Evolutionary conservation across 2,888 invertebrate species (phyloP).

Genomic region (Torymus tubicola): DNA sequence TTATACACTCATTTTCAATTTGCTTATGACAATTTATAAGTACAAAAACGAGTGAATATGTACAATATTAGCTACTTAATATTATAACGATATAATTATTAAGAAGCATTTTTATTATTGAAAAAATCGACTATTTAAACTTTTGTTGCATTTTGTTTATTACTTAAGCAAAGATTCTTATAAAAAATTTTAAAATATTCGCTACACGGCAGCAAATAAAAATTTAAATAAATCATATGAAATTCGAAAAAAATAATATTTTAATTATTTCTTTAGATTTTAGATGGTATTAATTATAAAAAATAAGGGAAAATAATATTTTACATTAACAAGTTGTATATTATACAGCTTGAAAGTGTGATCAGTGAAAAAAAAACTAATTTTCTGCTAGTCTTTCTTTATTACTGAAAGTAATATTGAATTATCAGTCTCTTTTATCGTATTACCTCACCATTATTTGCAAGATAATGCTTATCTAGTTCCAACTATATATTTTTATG

Average conservation of each 20-base stretch:
- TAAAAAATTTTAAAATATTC: constrained; percentile 35
- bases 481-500: constrained; percentile 20
- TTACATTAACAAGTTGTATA: neutral
- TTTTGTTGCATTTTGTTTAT: too few relatives aligned
- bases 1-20: constrained; percentile 53
- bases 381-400: constrained; percentile 27
- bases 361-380: constrained; percentile 14
- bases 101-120: constrained; percentile 27
- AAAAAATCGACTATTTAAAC: constrained; percentile 20
- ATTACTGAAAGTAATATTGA: constrained; percentile 43
- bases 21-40: constrained; percentile 52
- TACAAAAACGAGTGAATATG: constrained; percentile 56
- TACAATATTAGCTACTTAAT: constrained; percentile 50
- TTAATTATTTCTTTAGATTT: too few relatives aligned
- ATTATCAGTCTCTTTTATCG: constrained; percentile 56
- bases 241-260: constrained; percentile 25
- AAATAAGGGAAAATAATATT: constrained; percentile 19
- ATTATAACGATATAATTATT: constrained; percentile 25
- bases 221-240: constrained; percentile 34
- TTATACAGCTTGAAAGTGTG: constrained; percentile 14
- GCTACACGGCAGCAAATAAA: constrained; percentile 6
- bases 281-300: constrained; percentile 25
- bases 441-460: constrained; percentile 35
- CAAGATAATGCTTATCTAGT: constrained; percentile 38
- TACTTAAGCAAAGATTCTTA: neutral